Base-by-base conservation (phyloP, 1,140 invertebrate genomes). In the Brachionus calyciflorus region DNA sequence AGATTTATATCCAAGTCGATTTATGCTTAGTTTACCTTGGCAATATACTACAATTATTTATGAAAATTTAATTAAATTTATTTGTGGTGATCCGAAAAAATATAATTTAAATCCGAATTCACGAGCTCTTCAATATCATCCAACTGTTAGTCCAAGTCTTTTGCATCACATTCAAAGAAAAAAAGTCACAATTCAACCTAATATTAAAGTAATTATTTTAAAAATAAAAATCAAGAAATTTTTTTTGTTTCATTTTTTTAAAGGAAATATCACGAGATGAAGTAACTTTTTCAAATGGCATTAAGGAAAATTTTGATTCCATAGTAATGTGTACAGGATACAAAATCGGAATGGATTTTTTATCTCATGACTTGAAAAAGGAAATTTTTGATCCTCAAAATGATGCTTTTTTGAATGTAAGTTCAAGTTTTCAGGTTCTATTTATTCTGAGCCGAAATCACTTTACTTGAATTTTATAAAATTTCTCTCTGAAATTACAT, bases 31-130 rank as follows among this genome's bases (percentile, higher is more conserved):
- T 21, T 77, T 81, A 33, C 82, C 82, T 40, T 81, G 79, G 78
- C 76, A 77, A 51, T 51, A 81, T 30, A 79, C 57, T 33, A 80
- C 79, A 30, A 55, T 78, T 12, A 78, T 84, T 7, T 78, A 83
- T 77, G 82, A 81, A 57, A 79, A 14, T 30, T 41, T 84, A 9
- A 79, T 84, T 9, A 79, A 77, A 30, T 40, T 84, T 0, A 30
- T 82, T 12, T 77, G 46, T 57, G 83, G 82, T 76, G 78, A 81
- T 78, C 83, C 83, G 9, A 78, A 76, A 78, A 82, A 77, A 82
- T 84, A 82, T 80, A 80, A 80, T 44, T 77, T 84, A 28, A 83
- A 83, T 77, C 83, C 83, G 12, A 84, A 84, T 77, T 82, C 82
- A 81, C 70, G 68, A 37, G 79, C 80, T 3, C 69, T 84, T 57